Evolutionary conservation across 2,797 vertebrate genomes (phyloP), one percentile per base, ranked within the genome.

Genomic region (Tympanoctomys barrerae): DNA sequence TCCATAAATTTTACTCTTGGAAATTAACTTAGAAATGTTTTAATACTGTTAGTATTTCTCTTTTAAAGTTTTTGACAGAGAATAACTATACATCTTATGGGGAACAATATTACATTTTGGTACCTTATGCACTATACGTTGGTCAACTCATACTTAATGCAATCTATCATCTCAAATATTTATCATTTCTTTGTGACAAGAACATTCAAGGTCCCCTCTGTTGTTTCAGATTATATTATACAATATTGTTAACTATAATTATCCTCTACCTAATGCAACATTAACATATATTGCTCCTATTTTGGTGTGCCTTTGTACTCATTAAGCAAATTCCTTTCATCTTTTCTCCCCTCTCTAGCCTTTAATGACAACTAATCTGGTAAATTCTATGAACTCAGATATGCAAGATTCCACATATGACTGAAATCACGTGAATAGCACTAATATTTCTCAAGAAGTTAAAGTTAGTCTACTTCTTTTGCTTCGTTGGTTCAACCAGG

Each of bases 1-100:
- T 90, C 26, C 12, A 79, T 87, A 46, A 19, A 89, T 79, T 75
- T 88, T 75, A 73, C 66, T 62, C 42, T 92, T 90, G 26, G 19
- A 94, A 94, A 49, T 54, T 46, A 66, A 84, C 68, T 85, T 89
- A n/a, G 52, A 81, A 83, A 70, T 14, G 5, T 91, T 71, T 92
- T 61, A 70, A 46, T 64, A 68, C 11, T 77, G 9, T 10, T 61
- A 36, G 7, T 66, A 77, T 68, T 66, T 64, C 22, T 78, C 9
- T 57, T 31, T 87, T 83, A 54, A 42, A 66, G 31, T 24, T 78
- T 49, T 49, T 68, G 22, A 64, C 9, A 61, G 36, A 28, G 42
- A 46, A 83, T 88, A 81, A 87, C 4, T 46, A 22, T 64, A 26
- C 10, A 26, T 46, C 24, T 77, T 77, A 68, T 33, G 24, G 28